These are phyloP conservation scores for Bombus impatiens DNA, from an alignment of 1,140 invertebrate species.

Conservation along the genomic window DNA sequence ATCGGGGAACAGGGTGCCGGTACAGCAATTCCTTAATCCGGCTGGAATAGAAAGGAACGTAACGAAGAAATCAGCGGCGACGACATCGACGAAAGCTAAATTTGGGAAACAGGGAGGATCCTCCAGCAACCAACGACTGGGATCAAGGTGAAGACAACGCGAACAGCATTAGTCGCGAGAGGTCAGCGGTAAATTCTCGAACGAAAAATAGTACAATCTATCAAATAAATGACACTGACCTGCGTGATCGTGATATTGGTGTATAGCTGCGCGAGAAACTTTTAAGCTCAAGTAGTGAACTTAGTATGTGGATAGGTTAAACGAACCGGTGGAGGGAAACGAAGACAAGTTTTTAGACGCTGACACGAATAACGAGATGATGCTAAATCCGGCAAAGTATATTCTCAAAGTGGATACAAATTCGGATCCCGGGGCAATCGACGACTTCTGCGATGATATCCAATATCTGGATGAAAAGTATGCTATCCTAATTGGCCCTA, in stretches of 20 bases:
- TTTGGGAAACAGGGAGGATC: neutral
- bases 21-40: conserved; percentile 57
- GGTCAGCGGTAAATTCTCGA: conserved; percentile 24
- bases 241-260: neutral
- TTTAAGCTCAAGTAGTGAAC: neutral
- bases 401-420: neutral
- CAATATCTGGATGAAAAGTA: conserved; percentile 20
- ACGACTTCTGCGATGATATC: neutral
- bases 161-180: conserved; percentile 30
- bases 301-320: neutral
- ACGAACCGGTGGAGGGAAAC: neutral
- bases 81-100: neutral
- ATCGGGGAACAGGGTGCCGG: conserved; percentile 48
- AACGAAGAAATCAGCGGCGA: neutral
- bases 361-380: neutral
- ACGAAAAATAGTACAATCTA: neutral
- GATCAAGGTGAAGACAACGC: conserved; percentile 37
- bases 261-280: neutral
- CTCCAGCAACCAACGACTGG: neutral
- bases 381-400: neutral
- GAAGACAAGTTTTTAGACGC: conserved; percentile 23
- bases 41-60: neutral
- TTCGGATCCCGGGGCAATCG: neutral
- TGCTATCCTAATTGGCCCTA: neutral
- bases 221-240: conserved; percentile 14